Conservation (phyloP, 2,888 invertebrate genomes). For the Scotopteryx bipunctaria region DNA sequence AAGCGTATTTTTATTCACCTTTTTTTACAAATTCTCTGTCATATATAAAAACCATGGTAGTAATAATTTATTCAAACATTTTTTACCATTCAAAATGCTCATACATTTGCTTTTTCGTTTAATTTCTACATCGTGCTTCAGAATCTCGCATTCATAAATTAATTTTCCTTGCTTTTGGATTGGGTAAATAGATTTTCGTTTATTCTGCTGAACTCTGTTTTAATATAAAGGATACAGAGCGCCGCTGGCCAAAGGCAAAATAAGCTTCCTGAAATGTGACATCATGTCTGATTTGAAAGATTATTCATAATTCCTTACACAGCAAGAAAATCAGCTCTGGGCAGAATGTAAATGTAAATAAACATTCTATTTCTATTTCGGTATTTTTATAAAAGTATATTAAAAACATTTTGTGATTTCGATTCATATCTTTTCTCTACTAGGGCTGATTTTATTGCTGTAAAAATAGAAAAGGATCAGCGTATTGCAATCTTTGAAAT, state of each 20-base stretch:
- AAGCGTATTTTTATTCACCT: too few relatives aligned
- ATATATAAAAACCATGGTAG: too few relatives aligned
- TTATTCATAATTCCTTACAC: not conserved
- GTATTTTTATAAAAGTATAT: too few relatives aligned
- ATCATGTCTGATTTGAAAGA: not conserved
- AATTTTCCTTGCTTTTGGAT: constrained; percentile 59
- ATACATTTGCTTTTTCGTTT: constrained; percentile 56
- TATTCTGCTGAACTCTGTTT: constrained; percentile 64
- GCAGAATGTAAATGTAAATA: too few relatives aligned
- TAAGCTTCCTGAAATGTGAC: constrained; percentile 6
- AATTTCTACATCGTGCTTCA: constrained; percentile 53
- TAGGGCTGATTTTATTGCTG: not conserved
- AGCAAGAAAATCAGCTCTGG: not conserved
- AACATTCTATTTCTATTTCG: too few relatives aligned
- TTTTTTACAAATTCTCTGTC: too few relatives aligned
- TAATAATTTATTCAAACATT: too few relatives aligned
- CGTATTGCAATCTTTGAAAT: not conserved
- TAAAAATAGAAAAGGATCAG: not conserved
- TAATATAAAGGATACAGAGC: constrained; percentile 43
- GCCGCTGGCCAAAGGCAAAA: constrained; percentile 5
- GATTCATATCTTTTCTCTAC: not conserved
- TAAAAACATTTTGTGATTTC: not conserved
- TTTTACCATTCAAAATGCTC: constrained; percentile 14
- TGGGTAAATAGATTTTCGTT: constrained; percentile 63
- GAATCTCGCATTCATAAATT: constrained; percentile 52